Evolutionary conservation across 1,140 invertebrate species (phyloP).

Genomic region (Anastrepha obliqua): DNA sequence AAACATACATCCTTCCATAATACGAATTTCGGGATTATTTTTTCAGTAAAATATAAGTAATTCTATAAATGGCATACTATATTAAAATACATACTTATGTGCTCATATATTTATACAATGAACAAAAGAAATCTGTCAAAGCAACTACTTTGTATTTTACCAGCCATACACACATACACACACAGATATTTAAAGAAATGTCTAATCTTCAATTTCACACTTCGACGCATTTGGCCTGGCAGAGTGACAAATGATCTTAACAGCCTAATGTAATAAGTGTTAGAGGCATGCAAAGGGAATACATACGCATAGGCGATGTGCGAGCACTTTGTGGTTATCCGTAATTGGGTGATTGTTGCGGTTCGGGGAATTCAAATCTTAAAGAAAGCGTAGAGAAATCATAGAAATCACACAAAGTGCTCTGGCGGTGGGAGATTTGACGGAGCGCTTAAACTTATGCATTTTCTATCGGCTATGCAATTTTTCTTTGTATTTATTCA

Average conservation of each 20-base stretch:
- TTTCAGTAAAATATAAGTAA: no score
- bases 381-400: background rate
- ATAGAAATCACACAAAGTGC: background rate
- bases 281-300: background rate
- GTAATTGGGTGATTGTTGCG: background rate
- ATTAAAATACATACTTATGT: no score
- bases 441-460: no score
- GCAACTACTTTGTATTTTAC: conserved; percentile 40
- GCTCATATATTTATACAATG: no score
- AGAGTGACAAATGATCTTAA: conserved; percentile 20
- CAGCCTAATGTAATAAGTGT: conserved; percentile 26
- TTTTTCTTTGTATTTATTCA: no score
- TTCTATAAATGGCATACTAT: no score
- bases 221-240: conserved; percentile 46
- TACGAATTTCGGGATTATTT: background rate
- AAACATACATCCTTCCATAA: background rate
- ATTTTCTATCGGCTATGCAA: no score
- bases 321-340: background rate
- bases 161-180: background rate
- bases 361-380: background rate
- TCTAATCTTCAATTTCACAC: conserved; percentile 59
- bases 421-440: background rate
- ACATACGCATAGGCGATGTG: background rate
- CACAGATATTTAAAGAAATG: conserved; percentile 25
- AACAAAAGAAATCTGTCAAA: conserved; percentile 41